phyloP scores from a whole-genome alignment of 2,888 invertebrate genomes.

The Cinara cedri region DNA sequence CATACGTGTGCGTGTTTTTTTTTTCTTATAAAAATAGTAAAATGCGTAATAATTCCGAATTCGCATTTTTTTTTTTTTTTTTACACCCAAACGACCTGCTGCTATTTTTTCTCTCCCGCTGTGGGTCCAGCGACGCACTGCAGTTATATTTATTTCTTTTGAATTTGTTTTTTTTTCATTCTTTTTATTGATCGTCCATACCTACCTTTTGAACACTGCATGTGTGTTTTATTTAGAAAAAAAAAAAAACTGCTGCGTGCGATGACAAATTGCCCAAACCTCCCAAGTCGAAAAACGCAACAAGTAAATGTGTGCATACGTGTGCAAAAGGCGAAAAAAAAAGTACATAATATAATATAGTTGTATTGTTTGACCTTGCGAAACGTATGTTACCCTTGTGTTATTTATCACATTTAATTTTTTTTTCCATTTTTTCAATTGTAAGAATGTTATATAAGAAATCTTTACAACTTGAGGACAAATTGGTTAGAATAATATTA shows the following conservation, averaged over 20 bases:
- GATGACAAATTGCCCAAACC: constrained; percentile 55
- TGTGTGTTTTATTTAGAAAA: neutral
- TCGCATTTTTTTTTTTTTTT: constrained; percentile 10
- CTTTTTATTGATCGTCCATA: constrained; percentile 20
- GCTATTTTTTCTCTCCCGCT: constrained; percentile 47
- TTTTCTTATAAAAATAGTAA: neutral
- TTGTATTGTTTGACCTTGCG: constrained; percentile 20
- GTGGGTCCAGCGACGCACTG: neutral
- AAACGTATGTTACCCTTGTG: constrained; percentile 33
- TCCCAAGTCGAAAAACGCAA: constrained; percentile 44
- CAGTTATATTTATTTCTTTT: constrained; percentile 15
- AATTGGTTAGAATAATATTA: neutral
- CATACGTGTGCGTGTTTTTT: constrained; percentile 2
- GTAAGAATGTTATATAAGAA: constrained; percentile 15
- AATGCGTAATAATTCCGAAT: constrained; percentile 6
- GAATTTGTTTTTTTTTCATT: constrained; percentile 29
- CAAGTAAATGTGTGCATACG: neutral
- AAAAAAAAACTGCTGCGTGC: constrained; percentile 40
- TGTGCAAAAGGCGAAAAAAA: constrained; percentile 15
- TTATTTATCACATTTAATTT: constrained; percentile 2
- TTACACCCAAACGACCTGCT: neutral
- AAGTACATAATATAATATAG: neutral
- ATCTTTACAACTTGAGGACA: constrained; percentile 33
- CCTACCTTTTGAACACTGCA: neutral
- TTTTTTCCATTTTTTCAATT: constrained; percentile 11